These are phyloP conservation scores for Pheosia gnoma DNA, from an alignment of 2,888 invertebrate species.

Conservation along the genomic window DNA sequence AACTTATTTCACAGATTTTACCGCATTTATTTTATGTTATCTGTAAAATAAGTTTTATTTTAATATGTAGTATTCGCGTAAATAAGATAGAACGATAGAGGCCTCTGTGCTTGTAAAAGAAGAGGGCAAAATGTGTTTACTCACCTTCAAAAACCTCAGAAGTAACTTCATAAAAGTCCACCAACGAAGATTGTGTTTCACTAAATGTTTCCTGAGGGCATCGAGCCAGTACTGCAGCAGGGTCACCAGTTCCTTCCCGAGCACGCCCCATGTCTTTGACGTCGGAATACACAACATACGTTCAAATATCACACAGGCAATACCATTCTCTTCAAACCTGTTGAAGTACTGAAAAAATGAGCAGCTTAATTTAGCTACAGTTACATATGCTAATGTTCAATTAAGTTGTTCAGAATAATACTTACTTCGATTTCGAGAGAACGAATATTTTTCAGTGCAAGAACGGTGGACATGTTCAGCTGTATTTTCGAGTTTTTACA, in stretches of 20 bases:
- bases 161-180: slow-evolving; percentile 63
- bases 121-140: background rate
- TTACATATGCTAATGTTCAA: background rate
- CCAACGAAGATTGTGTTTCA: slow-evolving; percentile 56
- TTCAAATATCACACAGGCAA: slow-evolving; percentile 58
- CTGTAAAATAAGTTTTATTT: no score
- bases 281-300: slow-evolving; percentile 53
- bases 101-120: no score
- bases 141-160: slow-evolving; percentile 61
- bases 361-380: background rate
- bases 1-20: no score
- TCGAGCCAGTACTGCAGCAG: slow-evolving; percentile 68
- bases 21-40: no score
- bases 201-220: slow-evolving; percentile 59
- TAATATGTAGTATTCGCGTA: no score
- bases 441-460: slow-evolving; percentile 60
- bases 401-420: slow-evolving; percentile 6
- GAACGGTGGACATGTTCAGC: slow-evolving; percentile 60
- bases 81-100: no score
- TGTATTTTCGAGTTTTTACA: slow-evolving; percentile 46
- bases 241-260: slow-evolving; percentile 58
- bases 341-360: slow-evolving; percentile 60
- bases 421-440: slow-evolving; percentile 67
- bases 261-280: slow-evolving; percentile 61
- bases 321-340: slow-evolving; percentile 63